Percentiles rank a stretch among this genome's conserved stretches.
These are phyloP conservation scores for Habroteleia sp. DNA, from an alignment of 2,888 invertebrate species.

Conservation along the genomic window DNA sequence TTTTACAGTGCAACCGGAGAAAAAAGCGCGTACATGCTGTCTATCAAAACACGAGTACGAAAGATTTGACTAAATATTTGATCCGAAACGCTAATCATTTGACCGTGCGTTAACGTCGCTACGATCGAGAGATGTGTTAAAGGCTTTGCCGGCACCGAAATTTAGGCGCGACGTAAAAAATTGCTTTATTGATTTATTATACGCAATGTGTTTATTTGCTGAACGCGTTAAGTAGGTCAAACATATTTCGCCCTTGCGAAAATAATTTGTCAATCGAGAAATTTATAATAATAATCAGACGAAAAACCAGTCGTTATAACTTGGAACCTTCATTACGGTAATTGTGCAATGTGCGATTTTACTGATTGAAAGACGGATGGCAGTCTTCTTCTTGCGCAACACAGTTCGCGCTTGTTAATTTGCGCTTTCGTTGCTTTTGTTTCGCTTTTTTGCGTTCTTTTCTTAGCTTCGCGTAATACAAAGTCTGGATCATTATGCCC, in stretches of 20 bases:
- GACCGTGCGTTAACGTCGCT: constrained; percentile 14
- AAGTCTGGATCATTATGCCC: constrained; percentile 40
- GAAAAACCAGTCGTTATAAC: neutral
- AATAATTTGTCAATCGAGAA: constrained; percentile 23
- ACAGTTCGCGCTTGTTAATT: constrained; percentile 12
- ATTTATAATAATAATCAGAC: constrained; percentile 16
- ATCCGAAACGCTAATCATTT: constrained; percentile 31
- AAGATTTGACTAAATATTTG: constrained; percentile 41
- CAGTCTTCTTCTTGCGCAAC: too few species aligned
- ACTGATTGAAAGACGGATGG: neutral
- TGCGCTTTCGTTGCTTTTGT: constrained; percentile 3
- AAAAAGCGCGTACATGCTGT: constrained; percentile 46
- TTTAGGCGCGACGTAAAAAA: constrained; percentile 11
- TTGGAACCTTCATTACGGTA: neutral
- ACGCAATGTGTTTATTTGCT: constrained; percentile 18
- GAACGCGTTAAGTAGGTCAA: constrained; percentile 22
- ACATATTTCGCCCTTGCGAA: constrained; percentile 12
- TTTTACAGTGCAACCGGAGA: constrained; percentile 32
- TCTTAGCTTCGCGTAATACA: constrained; percentile 19
- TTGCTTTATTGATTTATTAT: constrained; percentile 12
- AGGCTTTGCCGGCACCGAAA: too few species aligned
- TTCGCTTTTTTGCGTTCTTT: constrained; percentile 14
- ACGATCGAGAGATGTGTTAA: neutral
- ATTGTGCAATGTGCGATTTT: constrained; percentile 5
- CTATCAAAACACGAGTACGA: constrained; percentile 32